A percentile compares a stretch with the other conserved stretches of the same genome.
Conservation (phyloP, 2,888 invertebrate species). For the Drosophila mayaguana region DNA sequence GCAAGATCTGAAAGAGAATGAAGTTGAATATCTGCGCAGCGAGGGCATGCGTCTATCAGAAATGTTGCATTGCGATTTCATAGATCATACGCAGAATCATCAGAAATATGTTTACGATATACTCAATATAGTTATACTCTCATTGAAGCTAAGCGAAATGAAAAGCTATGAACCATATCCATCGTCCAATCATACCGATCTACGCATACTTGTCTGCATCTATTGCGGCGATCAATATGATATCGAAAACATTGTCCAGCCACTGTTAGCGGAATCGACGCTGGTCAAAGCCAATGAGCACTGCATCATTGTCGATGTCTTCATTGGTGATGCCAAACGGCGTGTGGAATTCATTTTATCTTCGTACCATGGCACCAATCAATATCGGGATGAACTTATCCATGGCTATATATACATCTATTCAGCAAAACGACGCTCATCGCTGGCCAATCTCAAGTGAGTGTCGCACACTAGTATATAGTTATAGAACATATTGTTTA, state of each 20-base stretch:
- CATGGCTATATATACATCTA: slow-evolving; percentile 98
- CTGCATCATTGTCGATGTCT: slow-evolving; percentile 95
- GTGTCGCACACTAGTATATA: slow-evolving; percentile 12
- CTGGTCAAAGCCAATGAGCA: slow-evolving; percentile 89
- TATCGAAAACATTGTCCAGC: slow-evolving; percentile 94
- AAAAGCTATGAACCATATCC: slow-evolving; percentile 84
- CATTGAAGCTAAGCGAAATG: slow-evolving; percentile 84
- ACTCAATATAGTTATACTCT: slow-evolving; percentile 85
- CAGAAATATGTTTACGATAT: slow-evolving; percentile 85
- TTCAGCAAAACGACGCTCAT: slow-evolving; percentile 97
- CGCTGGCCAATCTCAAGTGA: slow-evolving; percentile 95
- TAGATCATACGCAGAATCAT: slow-evolving; percentile 85
- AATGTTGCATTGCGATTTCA: slow-evolving; percentile 87
- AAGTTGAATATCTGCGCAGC: slow-evolving; percentile 92
- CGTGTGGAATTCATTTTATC: slow-evolving; percentile 96
- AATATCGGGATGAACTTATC: slow-evolving; percentile 95
- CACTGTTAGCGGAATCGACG: slow-evolving; percentile 92
- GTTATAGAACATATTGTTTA: not conserved
- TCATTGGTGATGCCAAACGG: slow-evolving; percentile 95
- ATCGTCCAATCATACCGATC: slow-evolving; percentile 83
- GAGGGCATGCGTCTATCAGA: slow-evolving; percentile 96
- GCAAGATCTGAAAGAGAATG: slow-evolving; percentile 93
- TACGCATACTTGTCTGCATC: slow-evolving; percentile 96
- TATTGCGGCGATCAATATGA: slow-evolving; percentile 98
- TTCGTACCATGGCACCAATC: slow-evolving; percentile 97